Evolutionary conservation across 2,113 vertebrate genomes (phyloP).

Genomic region (Lichenostomus cassidix): DNA sequence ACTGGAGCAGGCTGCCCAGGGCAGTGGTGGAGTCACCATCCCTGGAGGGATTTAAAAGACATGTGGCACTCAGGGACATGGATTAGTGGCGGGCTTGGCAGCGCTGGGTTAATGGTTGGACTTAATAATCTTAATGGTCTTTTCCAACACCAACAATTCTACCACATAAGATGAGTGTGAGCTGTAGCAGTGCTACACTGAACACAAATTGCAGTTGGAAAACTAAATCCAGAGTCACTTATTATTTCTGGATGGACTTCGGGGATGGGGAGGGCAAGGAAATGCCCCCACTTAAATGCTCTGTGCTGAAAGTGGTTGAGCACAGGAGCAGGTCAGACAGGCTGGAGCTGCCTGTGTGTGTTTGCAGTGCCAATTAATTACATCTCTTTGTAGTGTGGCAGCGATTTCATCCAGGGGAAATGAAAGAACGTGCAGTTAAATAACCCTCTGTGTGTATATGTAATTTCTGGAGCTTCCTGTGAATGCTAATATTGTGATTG

Average conservation of each 20-base stretch:
- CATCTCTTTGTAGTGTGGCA: neutral
- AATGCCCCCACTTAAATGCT: neutral
- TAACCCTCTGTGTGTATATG: neutral
- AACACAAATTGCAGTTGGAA: neutral
- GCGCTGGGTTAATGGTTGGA: neutral
- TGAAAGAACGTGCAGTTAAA: constrained; percentile 22
- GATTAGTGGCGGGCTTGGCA: neutral
- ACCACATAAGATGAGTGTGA: neutral
- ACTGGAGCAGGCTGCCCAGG: neutral
- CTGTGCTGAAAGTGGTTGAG: neutral
- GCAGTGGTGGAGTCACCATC: neutral
- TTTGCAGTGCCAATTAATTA: neutral
- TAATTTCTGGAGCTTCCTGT: constrained; percentile 21
- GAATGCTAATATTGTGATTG: constrained; percentile 38
- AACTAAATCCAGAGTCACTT: neutral
- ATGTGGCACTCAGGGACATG: neutral
- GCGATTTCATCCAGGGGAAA: neutral
- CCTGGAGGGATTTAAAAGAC: neutral
- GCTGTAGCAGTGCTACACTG: neutral
- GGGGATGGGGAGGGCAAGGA: neutral
- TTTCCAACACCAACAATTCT: neutral
- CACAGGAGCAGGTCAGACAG: neutral
- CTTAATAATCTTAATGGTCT: neutral
- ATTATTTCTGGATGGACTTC: neutral
- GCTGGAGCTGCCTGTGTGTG: neutral